Percentiles rank a stretch among this genome's conserved stretches.
phyloP scores from a whole-genome alignment of 2,888 invertebrate genomes.

The Scaptomyza parva region DNA sequence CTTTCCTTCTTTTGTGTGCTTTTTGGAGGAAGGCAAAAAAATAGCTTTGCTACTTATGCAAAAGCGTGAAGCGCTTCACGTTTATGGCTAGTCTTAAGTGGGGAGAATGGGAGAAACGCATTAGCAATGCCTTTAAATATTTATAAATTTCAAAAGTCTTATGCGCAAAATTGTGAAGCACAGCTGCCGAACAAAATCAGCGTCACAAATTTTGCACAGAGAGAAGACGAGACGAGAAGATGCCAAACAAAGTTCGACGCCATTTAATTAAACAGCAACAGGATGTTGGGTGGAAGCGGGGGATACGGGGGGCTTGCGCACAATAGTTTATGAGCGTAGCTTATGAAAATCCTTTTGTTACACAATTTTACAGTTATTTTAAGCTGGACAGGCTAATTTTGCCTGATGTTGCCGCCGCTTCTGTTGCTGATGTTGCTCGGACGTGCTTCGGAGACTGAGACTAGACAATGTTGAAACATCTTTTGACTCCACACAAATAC shows the following conservation, averaged over 20 bases:
- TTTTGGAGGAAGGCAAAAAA: conserved; percentile 18
- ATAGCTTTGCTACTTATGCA: conserved; percentile 24
- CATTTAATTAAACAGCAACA: conserved; percentile 62
- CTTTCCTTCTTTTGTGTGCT: conserved; percentile 6
- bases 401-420: conserved; percentile 15
- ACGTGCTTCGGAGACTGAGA: conserved; percentile 56
- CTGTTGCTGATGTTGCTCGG: conserved; percentile 37
- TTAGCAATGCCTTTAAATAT: conserved; percentile 65
- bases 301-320: conserved; percentile 7
- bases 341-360: conserved; percentile 80
- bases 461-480: conserved; percentile 63
- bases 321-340: conserved; percentile 77
- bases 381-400: conserved; percentile 69
- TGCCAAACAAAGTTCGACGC: conserved; percentile 63
- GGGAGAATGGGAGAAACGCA: conserved; percentile 23
- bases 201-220: conserved; percentile 48
- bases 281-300: not conserved
- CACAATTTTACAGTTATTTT: conserved; percentile 78
- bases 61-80: conserved; percentile 19
- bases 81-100: conserved; percentile 9
- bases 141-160: conserved; percentile 59
- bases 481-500: conserved; percentile 25
- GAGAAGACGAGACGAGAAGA: too few species aligned
- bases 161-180: conserved; percentile 50
- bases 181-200: conserved; percentile 47